Evolutionary conservation across 2,888 invertebrate species (phyloP), one percentile per base, ranked within the genome.

Genomic region (Gisinianus flammeolus): DNA sequence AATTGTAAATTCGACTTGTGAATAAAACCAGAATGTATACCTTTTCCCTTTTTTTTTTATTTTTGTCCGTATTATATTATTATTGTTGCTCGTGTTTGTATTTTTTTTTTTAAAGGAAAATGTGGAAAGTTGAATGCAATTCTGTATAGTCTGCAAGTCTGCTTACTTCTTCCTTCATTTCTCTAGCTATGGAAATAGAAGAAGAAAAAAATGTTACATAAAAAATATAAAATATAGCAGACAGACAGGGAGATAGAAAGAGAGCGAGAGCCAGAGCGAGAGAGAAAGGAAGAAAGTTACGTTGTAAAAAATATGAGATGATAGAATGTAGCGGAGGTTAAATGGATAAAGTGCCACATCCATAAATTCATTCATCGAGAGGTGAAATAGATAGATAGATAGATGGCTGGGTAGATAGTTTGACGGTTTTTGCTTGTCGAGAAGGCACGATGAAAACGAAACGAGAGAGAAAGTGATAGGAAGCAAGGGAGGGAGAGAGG

Each of bases 331-430:
- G 33, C 67, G 30, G 31, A 44, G 62, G 73, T 58, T 62, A 73
- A 73, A 73, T 73, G 73, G 62, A 62, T 62, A 73, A 73, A 62
- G 58, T 58, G 58, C 58, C 58, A 54, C 31, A 56, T 71, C 71
- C 56, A 73, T 73, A 73, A 62, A 73, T 73, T 73, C 35, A 73
- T 56, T 22, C 62, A 73, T 58, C 26, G 44, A 69, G 72, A 56
- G 58, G 58, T 33, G 62, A 71, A 71, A 22, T n/a, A n/a, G 2
- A 58, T 4, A 56, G 56, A n/a, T 6, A 58, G 58, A 58, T 22
- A 58, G 58, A 6, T 44, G 35, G 73, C 56, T 44, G 62, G 62
- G 33, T 73, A 72, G 72, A 72, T 62, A 58, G 31, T 31, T 26
- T 62, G 62, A 28, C 56, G 6, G n/a, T 22, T 4, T 2, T 44